Base-by-base conservation (phyloP, 2,797 vertebrate species). In the Rhinella marina region DNA sequence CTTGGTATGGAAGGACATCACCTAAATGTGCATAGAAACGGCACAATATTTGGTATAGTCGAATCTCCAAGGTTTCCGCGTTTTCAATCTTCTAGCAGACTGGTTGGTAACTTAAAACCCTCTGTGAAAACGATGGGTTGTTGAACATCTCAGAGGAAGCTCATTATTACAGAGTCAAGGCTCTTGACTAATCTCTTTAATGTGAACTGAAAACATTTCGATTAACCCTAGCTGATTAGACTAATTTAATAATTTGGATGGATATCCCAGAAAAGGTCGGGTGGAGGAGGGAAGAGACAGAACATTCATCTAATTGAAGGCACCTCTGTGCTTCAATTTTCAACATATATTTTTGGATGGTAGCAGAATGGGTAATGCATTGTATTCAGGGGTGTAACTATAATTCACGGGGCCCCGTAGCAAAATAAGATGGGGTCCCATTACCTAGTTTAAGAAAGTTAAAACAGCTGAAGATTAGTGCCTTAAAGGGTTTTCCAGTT, bases 181-280 rank as follows among this genome's bases (percentile, higher is more conserved):
- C 81, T 66, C 41, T 27, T 72, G 32, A 72, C 76, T 62, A 88
- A 75, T 85, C 73, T 52, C 52, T 79, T 62, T 61, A 72, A 88
- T 61, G 14, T 11, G 62, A 73, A 66, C 23, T 62, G 81, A 81
- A 66, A 85, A 72, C 13, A 79, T 80, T 88, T 85, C 54, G 32
- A 80, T 80, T 88, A 79, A 27, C 82, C 64, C 25, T 13, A 23
- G 54, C 54, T 81, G 82, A 80, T 73, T 81, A 83, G 64, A 23
- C 82, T 88, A 85, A 84, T 88, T 78, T 80, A 81, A 81, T 77
- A 21, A 84, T 79, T 88, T 50, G 29, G 50, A 83, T 77, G 81
- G 23, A 57, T 84, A 13, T 70, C 73, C 61, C 70, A 68, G 50
- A 82, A 57, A 68, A 41, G 41, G 41, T 41, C 41, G 0, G 41